Conservation (phyloP, 2,888 invertebrate genomes). For the Sarcophaga caerulescens region DNA sequence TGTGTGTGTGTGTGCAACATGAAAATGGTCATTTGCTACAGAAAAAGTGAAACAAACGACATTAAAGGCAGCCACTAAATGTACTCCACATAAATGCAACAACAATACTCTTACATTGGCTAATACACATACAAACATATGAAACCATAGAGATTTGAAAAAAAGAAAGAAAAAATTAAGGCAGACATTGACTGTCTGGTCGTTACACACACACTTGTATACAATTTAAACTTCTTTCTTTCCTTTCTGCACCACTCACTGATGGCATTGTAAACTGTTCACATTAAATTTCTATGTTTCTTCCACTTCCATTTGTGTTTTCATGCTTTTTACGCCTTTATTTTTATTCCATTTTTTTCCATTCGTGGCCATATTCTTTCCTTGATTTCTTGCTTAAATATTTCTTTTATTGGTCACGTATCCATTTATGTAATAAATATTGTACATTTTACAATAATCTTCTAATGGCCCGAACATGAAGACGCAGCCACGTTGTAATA, state of each 20-base stretch:
- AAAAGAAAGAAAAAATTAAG: neutral
- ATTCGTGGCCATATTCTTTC: conserved; percentile 3
- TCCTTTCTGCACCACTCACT: neutral
- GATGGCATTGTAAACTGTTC: conserved; percentile 33
- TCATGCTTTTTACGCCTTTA: conserved; percentile 3
- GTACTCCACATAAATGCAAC: neutral
- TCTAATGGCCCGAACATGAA: conserved; percentile 72
- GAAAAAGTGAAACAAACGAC: conserved; percentile 38
- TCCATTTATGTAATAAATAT: conserved; percentile 76
- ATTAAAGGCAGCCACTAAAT: conserved; percentile 24
- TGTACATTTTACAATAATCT: conserved; percentile 75
- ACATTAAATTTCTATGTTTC: conserved; percentile 65
- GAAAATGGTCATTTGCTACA: conserved; percentile 42
- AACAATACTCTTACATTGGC: neutral
- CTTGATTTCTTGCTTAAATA: conserved; percentile 23
- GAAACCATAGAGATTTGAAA: conserved; percentile 51
- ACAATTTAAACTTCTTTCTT: conserved; percentile 41
- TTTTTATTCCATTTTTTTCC: neutral
- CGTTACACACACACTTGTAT: neutral
- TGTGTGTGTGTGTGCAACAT: neutral
- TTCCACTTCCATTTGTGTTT: neutral
- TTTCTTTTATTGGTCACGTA: conserved; percentile 72
- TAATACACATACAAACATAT: conserved; percentile 47
- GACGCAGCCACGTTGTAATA: neutral
- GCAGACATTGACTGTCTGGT: conserved; percentile 54